Conservation (phyloP, 2,888 invertebrate genomes). For the Drosophila koepferae region DNA sequence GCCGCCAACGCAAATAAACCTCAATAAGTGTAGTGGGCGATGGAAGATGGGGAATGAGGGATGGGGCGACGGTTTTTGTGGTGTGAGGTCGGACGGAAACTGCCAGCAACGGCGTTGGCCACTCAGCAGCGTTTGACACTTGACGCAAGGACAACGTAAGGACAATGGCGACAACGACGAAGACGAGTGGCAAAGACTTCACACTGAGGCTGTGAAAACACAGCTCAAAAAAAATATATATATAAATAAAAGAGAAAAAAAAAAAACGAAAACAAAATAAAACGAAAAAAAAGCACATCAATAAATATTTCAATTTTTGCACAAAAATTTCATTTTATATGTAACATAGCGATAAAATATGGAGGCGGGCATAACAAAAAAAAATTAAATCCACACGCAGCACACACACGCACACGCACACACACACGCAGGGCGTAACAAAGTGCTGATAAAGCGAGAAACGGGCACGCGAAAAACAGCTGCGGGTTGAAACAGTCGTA, state of each 20-base stretch:
- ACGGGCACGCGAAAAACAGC: conserved; percentile 63
- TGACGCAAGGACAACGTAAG: conserved; percentile 78
- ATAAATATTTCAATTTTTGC: conserved; percentile 79
- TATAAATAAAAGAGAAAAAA: conserved; percentile 5
- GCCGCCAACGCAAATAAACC: conserved; percentile 79
- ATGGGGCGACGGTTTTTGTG: neutral
- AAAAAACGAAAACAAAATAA: conserved; percentile 22
- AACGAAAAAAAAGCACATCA: conserved; percentile 35
- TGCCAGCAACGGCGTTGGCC: conserved; percentile 68
- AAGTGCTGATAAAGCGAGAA: conserved; percentile 76
- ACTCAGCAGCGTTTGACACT: conserved; percentile 77
- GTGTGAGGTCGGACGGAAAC: conserved; percentile 51
- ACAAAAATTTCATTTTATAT: conserved; percentile 57
- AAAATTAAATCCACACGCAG: conserved; percentile 76
- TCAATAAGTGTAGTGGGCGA: conserved; percentile 26
- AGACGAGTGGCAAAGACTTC: conserved; percentile 10
- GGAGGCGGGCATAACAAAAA: conserved; percentile 43
- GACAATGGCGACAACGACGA: conserved; percentile 55
- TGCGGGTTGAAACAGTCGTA: conserved; percentile 69
- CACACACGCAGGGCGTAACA: conserved; percentile 38
- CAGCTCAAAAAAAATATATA: conserved; percentile 42
- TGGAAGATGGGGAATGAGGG: too few relatives aligned
- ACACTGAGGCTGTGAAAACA: conserved; percentile 49
- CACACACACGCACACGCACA: conserved; percentile 8
- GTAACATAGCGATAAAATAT: conserved; percentile 68